Evolutionary conservation across 2,113 vertebrate species (phyloP), one percentile per base, ranked within the genome.

Genomic region (Syngnathus floridae): DNA sequence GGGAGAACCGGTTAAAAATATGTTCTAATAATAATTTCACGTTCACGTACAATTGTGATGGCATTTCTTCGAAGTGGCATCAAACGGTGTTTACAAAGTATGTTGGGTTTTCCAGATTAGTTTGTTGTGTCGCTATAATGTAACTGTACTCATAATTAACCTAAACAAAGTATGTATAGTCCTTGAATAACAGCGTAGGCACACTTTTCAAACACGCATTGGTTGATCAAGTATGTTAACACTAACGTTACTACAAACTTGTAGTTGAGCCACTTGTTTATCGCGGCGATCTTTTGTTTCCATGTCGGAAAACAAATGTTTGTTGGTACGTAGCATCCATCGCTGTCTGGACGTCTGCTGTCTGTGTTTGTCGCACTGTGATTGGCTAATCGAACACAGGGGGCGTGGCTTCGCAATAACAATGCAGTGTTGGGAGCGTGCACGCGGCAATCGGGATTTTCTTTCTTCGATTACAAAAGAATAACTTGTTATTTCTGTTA

Each of bases 401-500:
- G 52, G 88, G 89, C 86, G 88, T 82, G 88, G 76, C 12, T 66
- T 85, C 12, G 3, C 22, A 75, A 75, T 66, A 89, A 89, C 88
- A 89, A 89, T 87, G 73, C 86, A 78, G 75, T 84, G 80, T 80
- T 69, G 86, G 76, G 76, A 77, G 78, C 68, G 87, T 74, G 80
- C 87, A 89, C 88, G 85, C 87, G 79, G 86, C 77, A 86, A 74
- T 77, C 72, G 90, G 87, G 91, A 88, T 90, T 88, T 86, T 61
- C 26, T 59, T 11, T 71, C 36, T 69, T 63, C 64, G 46, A 40
- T 13, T 40, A 41, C 14, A 4, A 21, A 43, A 61, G 3, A 36
- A 35, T 11, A 19, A 9, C 16, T n/a, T 38, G 36, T 19, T 19
- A 4, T 37, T 4, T 49, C 6, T 17, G 7, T 64, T 51, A 13